Evolutionary conservation across 2,888 invertebrate genomes (phyloP), one percentile per base, ranked within the genome.

Genomic region (Meiosimyza platycephala): DNA sequence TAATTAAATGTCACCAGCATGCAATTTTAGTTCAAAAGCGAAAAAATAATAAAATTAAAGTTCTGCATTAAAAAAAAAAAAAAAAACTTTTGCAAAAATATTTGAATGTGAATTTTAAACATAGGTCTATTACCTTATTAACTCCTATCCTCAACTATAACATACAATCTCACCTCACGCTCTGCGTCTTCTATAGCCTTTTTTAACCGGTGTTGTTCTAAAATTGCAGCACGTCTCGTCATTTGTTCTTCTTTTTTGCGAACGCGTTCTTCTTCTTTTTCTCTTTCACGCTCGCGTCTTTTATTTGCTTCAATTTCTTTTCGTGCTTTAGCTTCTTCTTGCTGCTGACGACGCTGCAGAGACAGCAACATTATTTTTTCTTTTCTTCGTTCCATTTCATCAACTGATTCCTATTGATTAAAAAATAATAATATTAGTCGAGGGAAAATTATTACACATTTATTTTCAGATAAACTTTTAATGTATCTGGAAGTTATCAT

Each of bases 121-220:
- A 22, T 22, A 22, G 22, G 22, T 22, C 28, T 50, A 60, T 50
- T 22, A 51, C 4, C 28, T 55, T 47, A 55, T 63, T 63, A 2
- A 40, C 7, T 40, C 40, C 6, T 40, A 5, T 40, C 40, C 7
- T 40, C 7, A 40, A 40, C 7, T 40, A 40, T 40, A 40, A 40
- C 9, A 40, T 40, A 2, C 2, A 40, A 15, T 52, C 22, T 65
- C 80, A 94, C 94, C 90, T 95, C 95, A 84, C 94, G 88, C 86
- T 95, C 95, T 33, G 96, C 95, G 88, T 96, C 96, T 85, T 97
- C 96, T 76, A 95, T 92, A 71, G 95, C 95, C 88, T 98, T 98
- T 86, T 97, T 96, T 79, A 96, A 89, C 88, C 96, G 94, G 88
- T 98, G 95, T 87, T 96, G 95, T 84, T 96, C 96, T 80, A 97